phyloP scores from a whole-genome alignment of 2,888 invertebrate species.

The Globia sparganii region DNA sequence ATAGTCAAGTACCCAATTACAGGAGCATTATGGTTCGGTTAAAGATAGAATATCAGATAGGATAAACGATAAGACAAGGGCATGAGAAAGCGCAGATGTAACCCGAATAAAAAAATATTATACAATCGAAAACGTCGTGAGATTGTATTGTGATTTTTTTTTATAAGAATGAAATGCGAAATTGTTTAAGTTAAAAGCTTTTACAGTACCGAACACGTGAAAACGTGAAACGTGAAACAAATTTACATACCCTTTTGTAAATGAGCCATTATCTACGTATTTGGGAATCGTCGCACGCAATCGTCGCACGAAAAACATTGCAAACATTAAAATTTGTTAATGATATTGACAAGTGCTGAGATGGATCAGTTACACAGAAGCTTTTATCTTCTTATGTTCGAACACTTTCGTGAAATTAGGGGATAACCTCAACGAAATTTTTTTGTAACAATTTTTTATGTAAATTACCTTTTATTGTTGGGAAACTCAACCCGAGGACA shows the following conservation, averaged over 20 bases:
- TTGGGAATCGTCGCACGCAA: constrained; percentile 17
- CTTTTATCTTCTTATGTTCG: constrained; percentile 59
- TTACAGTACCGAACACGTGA: constrained; percentile 52
- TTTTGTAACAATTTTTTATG: constrained; percentile 34
- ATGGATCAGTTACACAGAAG: constrained; percentile 42
- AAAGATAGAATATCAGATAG: constrained; percentile 51
- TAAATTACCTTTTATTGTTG: constrained; percentile 20
- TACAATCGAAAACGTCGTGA: constrained; percentile 63
- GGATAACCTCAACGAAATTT: constrained; percentile 20
- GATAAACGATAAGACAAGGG: constrained; percentile 68
- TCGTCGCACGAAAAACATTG: constrained; percentile 31
- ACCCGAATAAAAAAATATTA: constrained; percentile 72
- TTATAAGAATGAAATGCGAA: constrained; percentile 65
- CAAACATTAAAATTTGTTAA: constrained; percentile 54
- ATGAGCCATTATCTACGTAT: constrained; percentile 52
- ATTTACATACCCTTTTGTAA: constrained; percentile 59
- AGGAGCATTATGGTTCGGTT: background rate
- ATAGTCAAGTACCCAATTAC: constrained; percentile 7
- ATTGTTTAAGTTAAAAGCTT: constrained; percentile 63
- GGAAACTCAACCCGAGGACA: constrained; percentile 15
- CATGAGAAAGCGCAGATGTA: constrained; percentile 74
- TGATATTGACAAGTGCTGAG: constrained; percentile 41
- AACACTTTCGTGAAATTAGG: constrained; percentile 25
- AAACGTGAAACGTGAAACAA: constrained; percentile 37
- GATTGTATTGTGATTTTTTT: constrained; percentile 67